Percentiles rank a stretch among this genome's conserved stretches.
phyloP scores from a whole-genome alignment of 2,113 vertebrate genomes.

The Capreolus pygargus region DNA sequence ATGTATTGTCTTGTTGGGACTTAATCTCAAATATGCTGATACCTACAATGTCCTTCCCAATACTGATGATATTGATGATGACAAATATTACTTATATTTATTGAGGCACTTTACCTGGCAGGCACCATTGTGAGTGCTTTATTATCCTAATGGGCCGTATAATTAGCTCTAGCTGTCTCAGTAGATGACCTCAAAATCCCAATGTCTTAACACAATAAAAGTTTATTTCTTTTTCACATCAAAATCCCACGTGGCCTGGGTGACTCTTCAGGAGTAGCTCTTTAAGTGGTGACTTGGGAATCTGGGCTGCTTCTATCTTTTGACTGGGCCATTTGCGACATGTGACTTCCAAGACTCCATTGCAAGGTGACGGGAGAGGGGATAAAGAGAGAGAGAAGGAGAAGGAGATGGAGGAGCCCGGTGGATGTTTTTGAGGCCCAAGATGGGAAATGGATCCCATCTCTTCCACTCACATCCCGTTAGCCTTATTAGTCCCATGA shows the following conservation, averaged over 20 bases:
- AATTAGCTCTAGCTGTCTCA: background rate
- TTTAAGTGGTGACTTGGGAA: background rate
- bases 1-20: background rate
- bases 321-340: background rate
- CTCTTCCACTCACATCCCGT: background rate
- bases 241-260: background rate
- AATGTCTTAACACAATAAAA: background rate
- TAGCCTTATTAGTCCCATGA: background rate
- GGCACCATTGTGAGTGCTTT: background rate
- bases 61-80: background rate
- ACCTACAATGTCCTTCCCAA: background rate
- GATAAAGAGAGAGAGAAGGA: background rate
- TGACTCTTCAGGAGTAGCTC: background rate
- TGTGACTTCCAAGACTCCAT: background rate
- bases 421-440: background rate
- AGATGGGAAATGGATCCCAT: background rate
- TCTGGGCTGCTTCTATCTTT: background rate
- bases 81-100: background rate
- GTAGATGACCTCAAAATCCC: background rate
- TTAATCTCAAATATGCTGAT: constrained; percentile 10
- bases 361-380: background rate
- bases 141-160: background rate
- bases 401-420: background rate
- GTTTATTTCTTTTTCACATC: background rate
- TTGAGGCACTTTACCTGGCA: background rate